Conservation (phyloP, 1,140 invertebrate species). For the Procambarus clarkii region DNA sequence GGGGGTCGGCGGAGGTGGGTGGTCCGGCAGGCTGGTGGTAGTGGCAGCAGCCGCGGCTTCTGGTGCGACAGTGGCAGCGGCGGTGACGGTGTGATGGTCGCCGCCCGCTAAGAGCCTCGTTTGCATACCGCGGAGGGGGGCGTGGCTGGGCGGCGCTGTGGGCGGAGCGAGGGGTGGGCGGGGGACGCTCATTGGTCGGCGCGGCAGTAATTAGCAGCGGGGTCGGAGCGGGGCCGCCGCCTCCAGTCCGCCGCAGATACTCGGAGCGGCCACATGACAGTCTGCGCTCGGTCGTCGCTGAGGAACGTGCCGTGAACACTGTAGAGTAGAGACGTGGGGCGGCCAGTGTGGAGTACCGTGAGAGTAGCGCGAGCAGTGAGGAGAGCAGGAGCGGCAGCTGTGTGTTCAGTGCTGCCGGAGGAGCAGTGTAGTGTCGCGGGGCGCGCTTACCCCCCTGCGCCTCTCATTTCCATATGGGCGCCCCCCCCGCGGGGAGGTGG, state of each 20-base stretch:
- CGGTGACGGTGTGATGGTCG: constrained; percentile 68
- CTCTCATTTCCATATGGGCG: constrained; percentile 71
- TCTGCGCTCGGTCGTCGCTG: constrained; percentile 61
- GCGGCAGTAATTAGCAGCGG: constrained; percentile 69
- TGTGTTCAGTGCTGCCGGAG: constrained; percentile 61
- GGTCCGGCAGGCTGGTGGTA: constrained; percentile 6
- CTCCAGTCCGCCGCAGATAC: constrained; percentile 70
- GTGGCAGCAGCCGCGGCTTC: constrained; percentile 62
- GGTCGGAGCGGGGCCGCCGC: constrained; percentile 68
- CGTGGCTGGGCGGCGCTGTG: constrained; percentile 58
- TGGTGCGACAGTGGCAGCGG: constrained; percentile 68
- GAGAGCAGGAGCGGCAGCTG: constrained; percentile 40
- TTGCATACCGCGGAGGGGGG: constrained; percentile 66
- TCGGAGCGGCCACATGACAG: constrained; percentile 66
- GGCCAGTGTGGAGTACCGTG: constrained; percentile 55
- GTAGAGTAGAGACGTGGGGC: constrained; percentile 66
- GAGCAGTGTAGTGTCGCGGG: constrained; percentile 69
- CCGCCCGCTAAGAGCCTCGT: constrained; percentile 71
- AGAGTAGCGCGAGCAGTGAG: constrained; percentile 56
- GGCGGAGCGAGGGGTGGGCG: constrained; percentile 60
- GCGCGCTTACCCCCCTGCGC: constrained; percentile 66
- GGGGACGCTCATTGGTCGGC: constrained; percentile 59
- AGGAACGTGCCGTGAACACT: constrained; percentile 63
- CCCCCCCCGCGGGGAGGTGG: constrained; percentile 66
- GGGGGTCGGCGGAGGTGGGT: constrained; percentile 14